These are phyloP conservation scores for Acronicta alni DNA, from an alignment of 2,888 invertebrate species.

Conservation along the genomic window DNA sequence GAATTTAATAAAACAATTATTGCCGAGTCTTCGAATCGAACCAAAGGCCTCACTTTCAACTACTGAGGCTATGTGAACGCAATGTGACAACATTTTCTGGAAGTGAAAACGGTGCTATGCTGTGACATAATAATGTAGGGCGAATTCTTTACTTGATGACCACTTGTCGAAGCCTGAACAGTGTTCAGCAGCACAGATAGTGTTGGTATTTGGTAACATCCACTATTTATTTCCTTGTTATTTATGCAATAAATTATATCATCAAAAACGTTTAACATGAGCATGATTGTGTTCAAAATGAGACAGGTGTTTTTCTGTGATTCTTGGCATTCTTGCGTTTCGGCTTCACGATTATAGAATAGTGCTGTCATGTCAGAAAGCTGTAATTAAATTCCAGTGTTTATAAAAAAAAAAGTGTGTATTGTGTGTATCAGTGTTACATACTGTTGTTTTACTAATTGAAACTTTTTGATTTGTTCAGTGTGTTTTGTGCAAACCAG, in stretches of 20 bases:
- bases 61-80: too few species aligned
- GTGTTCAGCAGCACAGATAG: too few species aligned
- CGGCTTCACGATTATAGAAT: slow-evolving; percentile 35
- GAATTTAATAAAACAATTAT: too few species aligned
- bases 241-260: slow-evolving; percentile 11
- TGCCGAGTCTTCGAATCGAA: too few species aligned
- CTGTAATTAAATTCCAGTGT: slow-evolving; percentile 20
- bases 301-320: slow-evolving; percentile 36
- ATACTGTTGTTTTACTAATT: slow-evolving; percentile 45
- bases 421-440: slow-evolving; percentile 37
- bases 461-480: slow-evolving; percentile 36
- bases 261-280: slow-evolving; percentile 29
- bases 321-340: slow-evolving; percentile 42
- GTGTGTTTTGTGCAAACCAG: slow-evolving; percentile 33
- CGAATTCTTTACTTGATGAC: too few species aligned
- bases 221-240: slow-evolving; percentile 35
- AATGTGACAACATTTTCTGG: too few species aligned
- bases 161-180: too few species aligned
- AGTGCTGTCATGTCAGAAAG: slow-evolving; percentile 30
- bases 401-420: slow-evolving; percentile 25
- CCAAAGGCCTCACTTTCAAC: too few species aligned
- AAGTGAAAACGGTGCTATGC: too few species aligned
- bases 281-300: slow-evolving; percentile 42
- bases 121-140: too few species aligned
- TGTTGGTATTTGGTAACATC: too few species aligned